Conservation (phyloP, 1,140 invertebrate species). For the Aleiodes sp. region DNA sequence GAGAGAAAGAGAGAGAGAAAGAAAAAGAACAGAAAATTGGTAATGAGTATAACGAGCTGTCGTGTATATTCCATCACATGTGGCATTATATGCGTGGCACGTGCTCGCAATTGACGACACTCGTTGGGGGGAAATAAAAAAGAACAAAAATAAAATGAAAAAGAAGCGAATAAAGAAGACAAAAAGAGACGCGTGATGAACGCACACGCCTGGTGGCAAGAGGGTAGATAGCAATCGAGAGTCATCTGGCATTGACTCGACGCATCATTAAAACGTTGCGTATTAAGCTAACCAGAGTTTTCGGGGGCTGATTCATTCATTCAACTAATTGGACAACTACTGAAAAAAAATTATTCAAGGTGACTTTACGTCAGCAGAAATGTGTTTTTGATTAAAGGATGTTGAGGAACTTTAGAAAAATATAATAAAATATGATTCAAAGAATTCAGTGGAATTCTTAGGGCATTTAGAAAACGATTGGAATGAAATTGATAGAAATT, state of each 20-base stretch:
- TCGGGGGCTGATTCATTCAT: conserved; percentile 55
- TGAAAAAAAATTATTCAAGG: neutral
- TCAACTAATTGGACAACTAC: conserved; percentile 57
- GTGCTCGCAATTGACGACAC: conserved; percentile 49
- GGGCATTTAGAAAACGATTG: too few species aligned
- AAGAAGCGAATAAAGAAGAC: neutral
- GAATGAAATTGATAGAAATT: too few species aligned
- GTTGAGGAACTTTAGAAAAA: too few species aligned
- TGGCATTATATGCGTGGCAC: conserved; percentile 49
- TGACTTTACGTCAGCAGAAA: neutral
- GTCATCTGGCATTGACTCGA: conserved; percentile 56
- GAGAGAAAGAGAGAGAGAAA: too few species aligned
- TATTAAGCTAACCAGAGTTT: neutral
- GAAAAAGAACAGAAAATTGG: too few species aligned
- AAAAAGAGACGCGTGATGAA: conserved; percentile 13
- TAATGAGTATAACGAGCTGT: neutral
- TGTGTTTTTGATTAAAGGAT: neutral
- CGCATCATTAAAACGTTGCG: conserved; percentile 38
- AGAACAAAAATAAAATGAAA: too few species aligned
- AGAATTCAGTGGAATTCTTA: too few species aligned
- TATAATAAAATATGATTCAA: too few species aligned
- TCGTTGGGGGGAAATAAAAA: conserved; percentile 18
- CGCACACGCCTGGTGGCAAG: conserved; percentile 44
- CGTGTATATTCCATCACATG: conserved; percentile 56
- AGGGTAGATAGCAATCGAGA: conserved; percentile 62